Base-by-base conservation (phyloP, 2,113 vertebrate species). In the Taxidea taxus region DNA sequence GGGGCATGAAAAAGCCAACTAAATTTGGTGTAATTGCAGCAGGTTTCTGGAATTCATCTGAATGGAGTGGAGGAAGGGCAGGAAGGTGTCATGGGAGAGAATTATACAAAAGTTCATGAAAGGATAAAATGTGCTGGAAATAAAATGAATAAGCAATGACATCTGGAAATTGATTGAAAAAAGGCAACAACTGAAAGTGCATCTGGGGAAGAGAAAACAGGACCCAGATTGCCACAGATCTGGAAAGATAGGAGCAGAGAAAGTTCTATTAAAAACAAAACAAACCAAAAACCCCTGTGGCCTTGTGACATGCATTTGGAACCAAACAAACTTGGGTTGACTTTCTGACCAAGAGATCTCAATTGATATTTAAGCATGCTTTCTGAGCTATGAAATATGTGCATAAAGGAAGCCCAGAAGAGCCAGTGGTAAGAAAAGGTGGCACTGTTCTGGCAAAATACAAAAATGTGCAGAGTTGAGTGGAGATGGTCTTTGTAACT, bases 101-200 rank as follows among this genome's bases (percentile, higher is more conserved):
- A 97, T 66, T 89, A 64, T 89, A 95, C 83, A 94, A 87, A 95
- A 96, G 84, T 98, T 98, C 95, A 98, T 94, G 97, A 66, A 98
- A 97, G 97, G 94, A 96, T 97, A 96, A 95, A 95, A 68, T 97
- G 95, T 94, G 97, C 84, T 97, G 92, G 95, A 97, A 96, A 96
- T 97, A 97, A 97, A 93, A 92, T 18, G 81, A 97, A 77, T 98
- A 97, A 95, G 96, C 58, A 97, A 78, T 64, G 96, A 97, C 98
- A 98, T 98, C 98, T 99, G 98, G 98, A 98, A 98, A 95, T 29
- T 94, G 68, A 97, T 89, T 97, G 92, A 96, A 97, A 98, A 98
- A 95, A 97, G 97, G 72, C 98, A 98, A 97, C 89, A 97, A 98
- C 80, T 90, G 86, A 82, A 98, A 98, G 78, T 97, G 87, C 94